Evolutionary conservation across 1,140 invertebrate species (phyloP), one percentile per base, ranked within the genome.

Genomic region (Scaptomyza hsui): DNA sequence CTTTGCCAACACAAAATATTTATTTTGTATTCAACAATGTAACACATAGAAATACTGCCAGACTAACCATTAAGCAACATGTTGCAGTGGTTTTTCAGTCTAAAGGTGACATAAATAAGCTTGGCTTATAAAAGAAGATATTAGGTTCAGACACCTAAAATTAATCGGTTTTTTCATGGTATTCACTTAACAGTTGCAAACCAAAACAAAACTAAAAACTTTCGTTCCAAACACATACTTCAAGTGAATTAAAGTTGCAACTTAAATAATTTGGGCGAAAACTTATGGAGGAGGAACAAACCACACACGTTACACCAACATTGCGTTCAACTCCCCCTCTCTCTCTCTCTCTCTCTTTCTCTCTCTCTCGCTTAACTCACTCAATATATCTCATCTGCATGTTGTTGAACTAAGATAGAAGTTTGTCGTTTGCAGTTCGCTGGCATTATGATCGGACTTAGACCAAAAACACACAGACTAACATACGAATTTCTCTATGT

Each of bases 381-480:
- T 72, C 67, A 56, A 53, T 71, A 53, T 71, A 52, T 65, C 52
- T 71, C 61, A 71, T 71, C 62, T 71, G 61, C 61, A 71, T 57
- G 65, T 53, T 45, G 41, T 48, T 47, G 6, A 53, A 64, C 60
- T 49, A 26, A 42, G 44, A 56, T 18, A 56, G 67, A 70, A 70
- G 61, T 64, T 70, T 55, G 60, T 65, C 52, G 55, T 49, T n/a
- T 60, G 53, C 35, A 42, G 56, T 67, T 67, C 29, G 37, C 39
- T 26, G 9, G 29, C 26, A 45, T 68, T 68, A 61, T 67, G 61
- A 65, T 72, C 69, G 37, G 39, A 65, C 47, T 72, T 47, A 60
- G 60, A 70, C 67, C 41, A 42, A 37, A 24, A 24, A 24, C 12
- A n/a, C 12, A 37, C 26, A 2, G 6, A 9, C 32, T 12, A 12